Evolutionary conservation across 2,888 invertebrate species (phyloP), one percentile per base, ranked within the genome.

Genomic region (Apotomis turbidana): DNA sequence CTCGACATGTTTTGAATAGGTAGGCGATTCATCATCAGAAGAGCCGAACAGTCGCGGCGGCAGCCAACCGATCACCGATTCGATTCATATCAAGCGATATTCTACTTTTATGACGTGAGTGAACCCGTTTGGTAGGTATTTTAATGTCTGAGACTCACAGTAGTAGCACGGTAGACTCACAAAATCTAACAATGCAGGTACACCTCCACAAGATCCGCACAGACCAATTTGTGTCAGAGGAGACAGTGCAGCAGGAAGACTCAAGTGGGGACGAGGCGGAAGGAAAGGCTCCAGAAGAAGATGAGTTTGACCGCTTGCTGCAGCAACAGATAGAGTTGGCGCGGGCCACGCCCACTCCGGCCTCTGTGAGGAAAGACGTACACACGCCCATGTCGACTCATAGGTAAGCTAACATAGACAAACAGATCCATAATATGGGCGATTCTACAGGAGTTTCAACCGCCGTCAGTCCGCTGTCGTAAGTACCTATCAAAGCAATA

Each of bases 201-300:
- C 95, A 96, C 76, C 89, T 97, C 62, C 95, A 94, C 64, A 95
- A 94, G 87, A 96, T 95, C 81, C 94, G 95, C 79, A 94, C 94
- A 81, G 96, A 95, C 79, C 93, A 96, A 91, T 89, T 90, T 58
- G 85, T 82, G 52, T 94, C 86, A 68, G 95, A 90, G 51, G 93
- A 93, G 55, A 83, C 89, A 0, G 87, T 90, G 0, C 85, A 87
- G 0, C 88, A 93, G 62, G 87, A 89, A 41, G 89, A 94, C 38
- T 91, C 91, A 0, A 88, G 89, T 38, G 94, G 94, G 15, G 93
- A 94, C 0, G 94, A 92, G 8, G 85, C 87, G 0, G 86, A 87
- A 0, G 83, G 83, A 6, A 6, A 41, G 13, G 80, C 83, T 10
- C 75, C 76, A 5, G 78, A 78, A 51, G 90, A 94, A 36, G 95